Base-by-base conservation (phyloP, 2,888 invertebrate species). In the Pammene fasciana region DNA sequence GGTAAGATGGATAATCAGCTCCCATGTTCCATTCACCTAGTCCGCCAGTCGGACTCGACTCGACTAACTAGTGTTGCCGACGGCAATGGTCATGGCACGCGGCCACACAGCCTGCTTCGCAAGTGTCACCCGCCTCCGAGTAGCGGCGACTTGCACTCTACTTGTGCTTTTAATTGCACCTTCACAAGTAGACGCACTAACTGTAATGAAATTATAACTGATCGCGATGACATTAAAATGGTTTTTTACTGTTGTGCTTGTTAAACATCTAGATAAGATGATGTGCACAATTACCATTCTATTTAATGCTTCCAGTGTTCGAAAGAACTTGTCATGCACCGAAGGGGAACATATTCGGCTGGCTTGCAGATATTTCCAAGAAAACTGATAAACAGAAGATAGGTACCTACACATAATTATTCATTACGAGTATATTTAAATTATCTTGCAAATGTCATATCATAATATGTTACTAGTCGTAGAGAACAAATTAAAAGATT, bases 131-230 rank as follows among this genome's bases (percentile, higher is more conserved):
- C 71, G 70, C 71, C 71, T 87, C 83, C 71, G 70, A 71, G 71
- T 87, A 89, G 88, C 89, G 89, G 89, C 77, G 77, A 79, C 84
- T 83, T 87, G 84, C 87, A 90, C 86, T 89, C 90, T 86, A 90
- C 85, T 91, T 91, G 85, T 81, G 81, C 80, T 85, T 87, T 87
- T 92, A 91, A 92, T 91, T 89, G 81, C 81, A 74, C 76, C 77
- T 78, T 74, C 78, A 76, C 76, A 76, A 79, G 80, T 74, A 75
- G 76, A 73, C 74, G 18, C 36, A 50, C 46, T 70, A 70, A 70
- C 70, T 65, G 70, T 65, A 54, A 45, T 46, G 52, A 36, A 18
- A 65, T 70, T 70, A 68, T 65, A 65, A 65, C 70, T 59, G 70
- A 70, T 65, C 52, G 52, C 52, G 52, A 54, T 60, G 60, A 70